Percentiles rank a stretch among this genome's conserved stretches.
These are phyloP conservation scores for Polypedilum vanderplanki DNA, from an alignment of 1,140 invertebrate species.

Conservation along the genomic window DNA sequence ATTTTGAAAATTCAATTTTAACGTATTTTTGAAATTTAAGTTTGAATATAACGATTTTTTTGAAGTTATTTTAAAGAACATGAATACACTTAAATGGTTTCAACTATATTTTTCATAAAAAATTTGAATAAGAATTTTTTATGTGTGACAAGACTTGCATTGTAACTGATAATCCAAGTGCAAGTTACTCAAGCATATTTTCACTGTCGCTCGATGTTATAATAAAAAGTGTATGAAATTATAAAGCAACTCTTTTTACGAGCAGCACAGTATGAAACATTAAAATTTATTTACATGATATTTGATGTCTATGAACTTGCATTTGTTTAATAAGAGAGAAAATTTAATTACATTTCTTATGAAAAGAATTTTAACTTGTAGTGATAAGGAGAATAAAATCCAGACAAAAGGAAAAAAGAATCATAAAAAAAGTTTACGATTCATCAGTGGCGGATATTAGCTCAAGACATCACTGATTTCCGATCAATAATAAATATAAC, in stretches of 20 bases:
- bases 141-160: no score
- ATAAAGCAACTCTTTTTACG: background rate
- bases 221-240: background rate
- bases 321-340: background rate
- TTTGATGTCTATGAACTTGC: background rate
- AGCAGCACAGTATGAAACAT: background rate
- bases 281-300: background rate
- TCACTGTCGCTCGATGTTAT: background rate
- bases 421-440: constrained; percentile 4
- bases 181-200: background rate
- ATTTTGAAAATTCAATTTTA: no score
- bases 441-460: constrained; percentile 16
- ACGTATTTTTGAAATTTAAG: no score
- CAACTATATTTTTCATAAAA: no score
- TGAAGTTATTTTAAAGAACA: no score
- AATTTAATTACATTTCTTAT: no score
- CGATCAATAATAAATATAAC: constrained; percentile 6
- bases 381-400: background rate
- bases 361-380: no score
- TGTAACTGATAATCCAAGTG: background rate
- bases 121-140: no score
- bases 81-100: no score
- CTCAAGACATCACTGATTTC: constrained; percentile 16
- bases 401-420: background rate
- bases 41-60: no score